phyloP scores from a whole-genome alignment of 2,888 invertebrate species.

The Gasteruption jaculator region DNA sequence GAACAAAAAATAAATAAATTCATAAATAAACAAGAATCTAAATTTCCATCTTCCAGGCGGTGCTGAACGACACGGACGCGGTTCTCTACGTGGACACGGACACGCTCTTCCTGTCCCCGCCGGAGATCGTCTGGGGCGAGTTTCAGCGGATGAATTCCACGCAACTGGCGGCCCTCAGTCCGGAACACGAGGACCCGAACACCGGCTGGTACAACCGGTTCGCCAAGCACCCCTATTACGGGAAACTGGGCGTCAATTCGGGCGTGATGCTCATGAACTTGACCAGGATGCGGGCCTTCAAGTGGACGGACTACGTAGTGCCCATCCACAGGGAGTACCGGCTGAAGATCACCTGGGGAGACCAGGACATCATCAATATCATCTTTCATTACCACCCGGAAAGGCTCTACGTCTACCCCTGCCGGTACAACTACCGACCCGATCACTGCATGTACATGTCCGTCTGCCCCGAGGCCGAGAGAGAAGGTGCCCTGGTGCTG shows the following conservation, averaged over 20 bases:
- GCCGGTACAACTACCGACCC: constrained; percentile 87
- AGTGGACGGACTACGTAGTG: constrained; percentile 80
- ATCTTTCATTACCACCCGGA: constrained; percentile 82
- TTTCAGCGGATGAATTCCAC: constrained; percentile 77
- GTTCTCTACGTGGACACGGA: constrained; percentile 92
- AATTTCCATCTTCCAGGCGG: constrained; percentile 58
- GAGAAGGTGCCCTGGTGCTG: constrained; percentile 72
- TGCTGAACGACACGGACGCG: constrained; percentile 75
- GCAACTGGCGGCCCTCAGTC: constrained; percentile 82
- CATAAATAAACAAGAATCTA: neutral
- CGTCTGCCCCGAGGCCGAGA: constrained; percentile 70
- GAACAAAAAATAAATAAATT: neutral
- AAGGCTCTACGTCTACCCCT: constrained; percentile 74
- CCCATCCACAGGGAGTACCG: constrained; percentile 83
- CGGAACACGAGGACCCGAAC: constrained; percentile 89
- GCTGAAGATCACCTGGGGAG: constrained; percentile 91
- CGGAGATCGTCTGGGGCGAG: constrained; percentile 78
- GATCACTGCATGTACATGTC: constrained; percentile 97
- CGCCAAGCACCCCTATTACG: constrained; percentile 92
- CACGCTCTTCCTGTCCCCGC: constrained; percentile 79
- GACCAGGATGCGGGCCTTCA: constrained; percentile 80
- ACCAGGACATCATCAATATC: constrained; percentile 92
- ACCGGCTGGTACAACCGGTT: constrained; percentile 95
- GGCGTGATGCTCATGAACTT: constrained; percentile 98
- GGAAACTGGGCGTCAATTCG: constrained; percentile 85